phyloP scores from a whole-genome alignment of 2,797 vertebrate species.

The Schizothorax lantsangensis region DNA sequence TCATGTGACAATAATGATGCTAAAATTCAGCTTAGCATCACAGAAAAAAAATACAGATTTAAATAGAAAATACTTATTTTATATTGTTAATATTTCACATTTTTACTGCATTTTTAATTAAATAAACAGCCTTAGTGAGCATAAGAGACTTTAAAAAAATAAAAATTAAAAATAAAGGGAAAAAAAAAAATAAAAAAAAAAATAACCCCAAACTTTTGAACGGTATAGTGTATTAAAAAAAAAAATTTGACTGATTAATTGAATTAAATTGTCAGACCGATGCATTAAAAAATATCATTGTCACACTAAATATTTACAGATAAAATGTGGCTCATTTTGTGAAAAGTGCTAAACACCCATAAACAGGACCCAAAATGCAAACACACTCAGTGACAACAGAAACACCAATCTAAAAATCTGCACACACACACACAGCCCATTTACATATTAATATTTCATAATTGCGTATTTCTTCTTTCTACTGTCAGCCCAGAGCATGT shows the following conservation, averaged over 20 bases:
- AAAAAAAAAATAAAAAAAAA: too few species aligned
- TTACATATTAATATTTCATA: background rate
- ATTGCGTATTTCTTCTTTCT: background rate
- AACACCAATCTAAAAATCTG: conserved; percentile 1
- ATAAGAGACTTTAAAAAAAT: background rate
- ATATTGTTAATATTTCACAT: background rate
- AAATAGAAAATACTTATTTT: background rate
- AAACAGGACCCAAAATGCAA: background rate
- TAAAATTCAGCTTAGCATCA: background rate
- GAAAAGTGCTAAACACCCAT: background rate
- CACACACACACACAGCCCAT: background rate
- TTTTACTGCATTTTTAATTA: background rate
- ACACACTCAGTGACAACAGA: background rate
- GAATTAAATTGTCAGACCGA: background rate
- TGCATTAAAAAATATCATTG: background rate
- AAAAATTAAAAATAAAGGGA: too few species aligned
- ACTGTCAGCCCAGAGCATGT: background rate
- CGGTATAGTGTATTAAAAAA: background rate
- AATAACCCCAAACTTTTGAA: background rate
- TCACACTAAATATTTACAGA: background rate
- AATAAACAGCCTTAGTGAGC: background rate
- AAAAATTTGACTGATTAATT: background rate
- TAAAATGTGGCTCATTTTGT: background rate
- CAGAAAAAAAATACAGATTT: background rate
- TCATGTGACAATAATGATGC: background rate